Percentiles rank a stretch among this genome's conserved stretches.
These are phyloP conservation scores for Cladorhizidae sp. DNA, from an alignment of 37 sponge, comb jelly and placozoan species.

Conservation along the genomic window DNA sequence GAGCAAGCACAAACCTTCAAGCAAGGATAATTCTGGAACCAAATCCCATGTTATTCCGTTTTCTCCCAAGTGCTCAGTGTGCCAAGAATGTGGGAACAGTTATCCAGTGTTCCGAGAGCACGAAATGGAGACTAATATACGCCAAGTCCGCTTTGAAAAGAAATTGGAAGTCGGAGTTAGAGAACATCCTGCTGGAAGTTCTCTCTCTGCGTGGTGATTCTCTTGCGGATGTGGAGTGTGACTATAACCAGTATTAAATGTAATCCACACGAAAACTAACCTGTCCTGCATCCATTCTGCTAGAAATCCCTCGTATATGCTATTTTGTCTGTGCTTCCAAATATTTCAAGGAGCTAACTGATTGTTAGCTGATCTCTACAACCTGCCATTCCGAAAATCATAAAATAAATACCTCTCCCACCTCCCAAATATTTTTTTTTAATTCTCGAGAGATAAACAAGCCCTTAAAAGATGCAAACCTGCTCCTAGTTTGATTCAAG, in stretches of 20 bases:
- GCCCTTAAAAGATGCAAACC: too few species aligned
- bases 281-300: constrained; percentile 43
- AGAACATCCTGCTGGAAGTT: constrained; percentile 19
- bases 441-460: too few species aligned
- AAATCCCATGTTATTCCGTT: constrained; percentile 19
- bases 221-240: constrained; percentile 32
- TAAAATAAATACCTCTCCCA: too few species aligned
- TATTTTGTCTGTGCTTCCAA: constrained; percentile 39
- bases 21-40: constrained; percentile 16
- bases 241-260: constrained; percentile 20
- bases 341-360: constrained; percentile 6
- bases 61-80: constrained; percentile 48
- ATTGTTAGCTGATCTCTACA: constrained; percentile 1
- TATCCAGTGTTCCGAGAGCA: constrained; percentile 24
- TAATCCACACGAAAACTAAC: constrained; percentile 36
- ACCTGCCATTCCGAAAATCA: too few species aligned
- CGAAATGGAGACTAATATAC: constrained; percentile 47
- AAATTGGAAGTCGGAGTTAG: constrained; percentile 21
- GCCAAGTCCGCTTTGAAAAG: constrained; percentile 35
- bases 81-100: constrained; percentile 48
- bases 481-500: too few species aligned
- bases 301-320: constrained; percentile 43
- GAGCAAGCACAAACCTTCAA: constrained; percentile 39
- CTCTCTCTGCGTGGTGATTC: constrained; percentile 28
- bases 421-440: too few species aligned